These are phyloP conservation scores for Eilema sororculum DNA, from an alignment of 2,888 invertebrate genomes.

Conservation along the genomic window DNA sequence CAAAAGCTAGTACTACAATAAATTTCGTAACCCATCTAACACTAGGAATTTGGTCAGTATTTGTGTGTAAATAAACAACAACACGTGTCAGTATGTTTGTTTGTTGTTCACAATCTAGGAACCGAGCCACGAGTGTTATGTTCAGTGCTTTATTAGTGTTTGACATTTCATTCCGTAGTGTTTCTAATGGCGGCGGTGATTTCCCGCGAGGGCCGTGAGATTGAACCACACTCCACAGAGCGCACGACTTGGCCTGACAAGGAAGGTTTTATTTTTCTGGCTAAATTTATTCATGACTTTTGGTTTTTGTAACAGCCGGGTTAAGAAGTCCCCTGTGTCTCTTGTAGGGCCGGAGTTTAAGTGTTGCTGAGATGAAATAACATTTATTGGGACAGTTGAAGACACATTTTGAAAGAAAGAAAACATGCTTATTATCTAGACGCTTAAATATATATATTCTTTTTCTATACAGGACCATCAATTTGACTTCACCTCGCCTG, in stretches of 20 bases:
- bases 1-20: no score
- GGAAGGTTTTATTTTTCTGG: not conserved
- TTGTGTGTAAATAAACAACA: not conserved
- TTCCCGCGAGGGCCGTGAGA: conserved; percentile 5
- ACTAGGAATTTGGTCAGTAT: not conserved
- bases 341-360: not conserved
- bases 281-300: not conserved
- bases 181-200: conserved; percentile 4
- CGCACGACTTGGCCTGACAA: not conserved
- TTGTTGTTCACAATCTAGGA: not conserved
- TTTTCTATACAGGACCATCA: no score
- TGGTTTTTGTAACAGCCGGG: not conserved
- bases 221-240: not conserved
- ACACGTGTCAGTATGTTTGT: not conserved
- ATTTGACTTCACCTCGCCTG: no score
- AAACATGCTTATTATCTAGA: not conserved
- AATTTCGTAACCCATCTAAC: no score
- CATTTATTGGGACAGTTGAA: not conserved
- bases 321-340: not conserved
- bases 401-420: not conserved
- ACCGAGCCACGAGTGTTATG: not conserved
- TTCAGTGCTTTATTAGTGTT: conserved; percentile 11
- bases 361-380: not conserved
- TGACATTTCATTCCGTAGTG: not conserved
- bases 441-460: no score